These are phyloP conservation scores for Thaumatotibia leucotreta DNA, from an alignment of 1,140 invertebrate species.

Conservation along the genomic window DNA sequence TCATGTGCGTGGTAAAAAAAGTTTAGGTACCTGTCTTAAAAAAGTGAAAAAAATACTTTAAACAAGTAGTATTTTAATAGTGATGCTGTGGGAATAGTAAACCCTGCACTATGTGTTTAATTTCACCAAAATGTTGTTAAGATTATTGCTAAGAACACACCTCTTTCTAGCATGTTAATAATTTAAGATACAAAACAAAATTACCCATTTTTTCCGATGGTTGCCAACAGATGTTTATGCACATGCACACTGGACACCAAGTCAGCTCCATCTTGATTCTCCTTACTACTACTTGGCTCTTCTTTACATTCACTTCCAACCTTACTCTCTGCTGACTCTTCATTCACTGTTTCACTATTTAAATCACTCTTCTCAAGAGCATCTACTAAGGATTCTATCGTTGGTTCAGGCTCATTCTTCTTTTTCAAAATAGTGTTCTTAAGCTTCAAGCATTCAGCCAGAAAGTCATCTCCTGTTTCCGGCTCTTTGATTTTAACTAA, in stretches of 20 bases:
- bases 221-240: slow-evolving; percentile 57
- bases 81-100: no score
- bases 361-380: slow-evolving; percentile 55
- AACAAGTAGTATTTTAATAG: no score
- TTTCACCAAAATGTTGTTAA: no score
- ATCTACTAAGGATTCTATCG: slow-evolving; percentile 51
- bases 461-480: slow-evolving; percentile 36
- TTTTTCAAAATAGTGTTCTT: slow-evolving; percentile 56
- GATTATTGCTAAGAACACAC: no score
- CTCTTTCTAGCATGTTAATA: no score
- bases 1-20: no score
- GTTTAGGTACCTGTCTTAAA: no score
- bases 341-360: slow-evolving; percentile 16
- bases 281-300: slow-evolving; percentile 5
- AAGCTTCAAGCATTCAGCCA: slow-evolving; percentile 59
- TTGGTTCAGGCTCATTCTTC: slow-evolving; percentile 44
- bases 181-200: slow-evolving; percentile 4
- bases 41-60: no score
- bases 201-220: slow-evolving; percentile 60
- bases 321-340: slow-evolving; percentile 7
- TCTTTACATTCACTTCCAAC: background rate
- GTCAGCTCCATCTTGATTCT: slow-evolving; percentile 3
- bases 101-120: no score
- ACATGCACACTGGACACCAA: slow-evolving; percentile 37
- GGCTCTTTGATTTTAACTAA: slow-evolving; percentile 44